These are phyloP conservation scores for Platerodrilus igneus DNA, from an alignment of 2,888 invertebrate species.

Conservation along the genomic window DNA sequence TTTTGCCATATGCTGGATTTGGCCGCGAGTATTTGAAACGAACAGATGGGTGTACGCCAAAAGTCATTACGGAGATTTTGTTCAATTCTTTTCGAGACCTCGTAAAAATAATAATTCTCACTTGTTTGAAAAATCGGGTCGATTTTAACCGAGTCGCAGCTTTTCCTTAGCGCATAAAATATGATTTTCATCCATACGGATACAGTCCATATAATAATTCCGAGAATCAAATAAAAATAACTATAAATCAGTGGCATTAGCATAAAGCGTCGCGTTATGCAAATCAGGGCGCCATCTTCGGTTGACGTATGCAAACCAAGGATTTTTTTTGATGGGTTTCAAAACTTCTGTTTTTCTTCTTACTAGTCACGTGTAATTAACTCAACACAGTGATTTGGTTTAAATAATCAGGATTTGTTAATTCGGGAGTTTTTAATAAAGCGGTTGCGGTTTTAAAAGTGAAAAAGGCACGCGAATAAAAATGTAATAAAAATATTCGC, in stretches of 20 bases:
- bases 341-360: conserved; percentile 27
- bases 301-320: conserved; percentile 34
- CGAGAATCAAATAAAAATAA: conserved; percentile 52
- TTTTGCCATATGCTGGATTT: conserved; percentile 42
- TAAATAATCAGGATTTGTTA: no score
- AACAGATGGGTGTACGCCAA: conserved; percentile 50
- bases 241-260: conserved; percentile 48
- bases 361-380: conserved; percentile 24
- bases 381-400: conserved; percentile 7
- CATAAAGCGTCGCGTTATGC: conserved; percentile 48
- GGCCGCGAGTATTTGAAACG: conserved; percentile 48
- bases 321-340: conserved; percentile 25
- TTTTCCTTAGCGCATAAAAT: conserved; percentile 45
- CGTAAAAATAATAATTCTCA: conserved; percentile 44
- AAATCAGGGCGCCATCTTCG: conserved; percentile 46
- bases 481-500: conserved; percentile 44
- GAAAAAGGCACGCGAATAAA: conserved; percentile 37
- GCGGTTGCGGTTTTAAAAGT: no score
- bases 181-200: conserved; percentile 52
- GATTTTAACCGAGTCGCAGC: conserved; percentile 39
- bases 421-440: no score
- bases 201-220: conserved; percentile 52
- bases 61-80: conserved; percentile 50
- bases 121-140: conserved; percentile 39
- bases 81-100: no score